These are phyloP conservation scores for Ptilonorhynchus violaceus DNA, from an alignment of 2,113 vertebrate species.

Conservation along the genomic window DNA sequence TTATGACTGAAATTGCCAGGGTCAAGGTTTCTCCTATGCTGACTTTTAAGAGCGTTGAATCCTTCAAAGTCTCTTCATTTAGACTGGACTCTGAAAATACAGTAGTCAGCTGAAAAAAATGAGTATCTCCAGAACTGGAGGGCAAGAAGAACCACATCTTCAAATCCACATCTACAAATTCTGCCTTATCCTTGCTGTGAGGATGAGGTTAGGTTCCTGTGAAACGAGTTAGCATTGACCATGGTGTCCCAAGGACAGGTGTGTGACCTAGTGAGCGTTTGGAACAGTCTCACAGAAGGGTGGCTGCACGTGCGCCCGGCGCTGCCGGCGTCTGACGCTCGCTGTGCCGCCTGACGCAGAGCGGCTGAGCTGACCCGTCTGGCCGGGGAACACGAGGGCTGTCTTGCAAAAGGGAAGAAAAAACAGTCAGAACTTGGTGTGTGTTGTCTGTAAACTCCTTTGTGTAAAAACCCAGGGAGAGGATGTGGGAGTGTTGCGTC, in stretches of 20 bases:
- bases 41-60: not conserved
- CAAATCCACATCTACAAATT: not conserved
- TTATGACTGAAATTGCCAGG: not conserved
- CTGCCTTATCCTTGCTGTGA: not conserved
- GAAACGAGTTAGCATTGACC: not conserved
- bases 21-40: not conserved
- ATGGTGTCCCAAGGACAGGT: not conserved
- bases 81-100: not conserved
- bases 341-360: not conserved
- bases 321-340: accelerated
- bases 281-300: not conserved
- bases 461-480: not conserved
- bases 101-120: not conserved
- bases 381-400: not conserved
- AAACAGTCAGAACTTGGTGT: not conserved
- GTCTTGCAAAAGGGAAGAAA: not conserved
- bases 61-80: not conserved
- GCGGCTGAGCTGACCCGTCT: not conserved
- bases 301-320: accelerated
- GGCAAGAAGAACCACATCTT: accelerated
- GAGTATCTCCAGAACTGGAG: not conserved
- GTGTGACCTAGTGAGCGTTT: not conserved
- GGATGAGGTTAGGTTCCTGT: not conserved
- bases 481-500: accelerated
- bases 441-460: not conserved